Base-by-base conservation (phyloP, 2,797 vertebrate species). In the Hippocampus kuda region DNA sequence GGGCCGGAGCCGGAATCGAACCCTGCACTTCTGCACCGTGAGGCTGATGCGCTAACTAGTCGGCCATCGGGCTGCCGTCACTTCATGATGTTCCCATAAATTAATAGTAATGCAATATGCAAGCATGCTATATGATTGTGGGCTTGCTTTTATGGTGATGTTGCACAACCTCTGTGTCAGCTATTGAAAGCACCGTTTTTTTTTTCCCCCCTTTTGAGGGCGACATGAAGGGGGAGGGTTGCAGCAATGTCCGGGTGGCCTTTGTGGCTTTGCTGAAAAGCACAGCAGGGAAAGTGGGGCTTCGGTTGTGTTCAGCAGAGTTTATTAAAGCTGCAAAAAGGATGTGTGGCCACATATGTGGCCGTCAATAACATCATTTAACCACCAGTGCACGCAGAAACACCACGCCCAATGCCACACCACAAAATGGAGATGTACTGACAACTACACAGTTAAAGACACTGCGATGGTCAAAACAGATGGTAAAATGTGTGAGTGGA, bases 321-420 rank as follows among this genome's bases (percentile, higher is more conserved):
- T 91, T 87, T 87, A 91, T 89, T 84, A 90, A 88, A 90, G 89
- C 77, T 77, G 77, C 72, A 79, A 75, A 87, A 85, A 87, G 76
- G 68, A 72, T 69, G 83, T 87, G 77, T 72, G 71, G 77, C 77
- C 86, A 85, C 89, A 91, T 88, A 90, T 91, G 89, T 87, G 79
- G 72, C 71, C 30, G 81, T 89, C 89, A 89, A 90, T 89, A 88
- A 89, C 75, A 65, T 65, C 73, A 80, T 77, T 86, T 83, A 83
- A 42, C 79, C 82, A 78, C 74, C 74, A 77, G 74, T 76, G 74
- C 75, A 78, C 53, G 24, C 64, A 68, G 62, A 68, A 67, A 51
- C 22, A 54, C 79, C 80, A 81, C 82, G 74, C 77, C 76, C 70
- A 70, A 65, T 65, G 30, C 70, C 75, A 82, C 72, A 71, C 72